phyloP scores from a whole-genome alignment of 2,797 vertebrate genomes.

The Aplochiton taeniatus region DNA sequence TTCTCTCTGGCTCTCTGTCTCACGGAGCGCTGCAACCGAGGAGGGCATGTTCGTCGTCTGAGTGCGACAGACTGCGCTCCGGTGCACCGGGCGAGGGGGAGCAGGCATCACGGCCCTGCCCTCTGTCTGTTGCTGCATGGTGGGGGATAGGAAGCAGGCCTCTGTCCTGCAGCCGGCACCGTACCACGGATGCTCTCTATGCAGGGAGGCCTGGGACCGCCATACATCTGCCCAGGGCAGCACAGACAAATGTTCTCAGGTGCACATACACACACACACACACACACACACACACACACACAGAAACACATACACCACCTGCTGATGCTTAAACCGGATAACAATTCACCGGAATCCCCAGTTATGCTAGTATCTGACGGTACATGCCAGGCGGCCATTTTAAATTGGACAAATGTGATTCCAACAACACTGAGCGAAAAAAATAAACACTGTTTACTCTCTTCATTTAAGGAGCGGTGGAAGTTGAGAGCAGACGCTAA shows the following conservation, averaged over 20 bases:
- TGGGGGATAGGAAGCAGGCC: background rate
- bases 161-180: background rate
- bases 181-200: too few relatives aligned
- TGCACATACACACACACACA: conserved; percentile 3
- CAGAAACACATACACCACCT: conserved; percentile 18
- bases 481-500: conserved; percentile 76
- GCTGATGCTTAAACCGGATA: conserved; percentile 39
- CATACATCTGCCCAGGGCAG: background rate
- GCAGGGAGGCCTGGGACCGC: background rate
- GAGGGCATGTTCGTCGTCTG: conserved; percentile 11
- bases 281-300: conserved; percentile 16
- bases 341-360: conserved; percentile 61
- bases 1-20: conserved; percentile 1
- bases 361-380: conserved; percentile 68
- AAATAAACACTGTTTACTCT: conserved; percentile 65
- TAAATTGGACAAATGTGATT: conserved; percentile 67
- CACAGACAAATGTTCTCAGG: background rate
- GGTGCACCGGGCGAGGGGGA: too few relatives aligned
- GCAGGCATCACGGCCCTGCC: too few relatives aligned
- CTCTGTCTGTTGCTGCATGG: too few relatives aligned
- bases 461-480: conserved; percentile 71
- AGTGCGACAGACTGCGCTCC: background rate
- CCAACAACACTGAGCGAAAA: conserved; percentile 59
- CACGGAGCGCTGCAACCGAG: background rate
- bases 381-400: conserved; percentile 66